Base-by-base conservation (phyloP, 2,797 vertebrate species). In the Xerus rutilus region DNA sequence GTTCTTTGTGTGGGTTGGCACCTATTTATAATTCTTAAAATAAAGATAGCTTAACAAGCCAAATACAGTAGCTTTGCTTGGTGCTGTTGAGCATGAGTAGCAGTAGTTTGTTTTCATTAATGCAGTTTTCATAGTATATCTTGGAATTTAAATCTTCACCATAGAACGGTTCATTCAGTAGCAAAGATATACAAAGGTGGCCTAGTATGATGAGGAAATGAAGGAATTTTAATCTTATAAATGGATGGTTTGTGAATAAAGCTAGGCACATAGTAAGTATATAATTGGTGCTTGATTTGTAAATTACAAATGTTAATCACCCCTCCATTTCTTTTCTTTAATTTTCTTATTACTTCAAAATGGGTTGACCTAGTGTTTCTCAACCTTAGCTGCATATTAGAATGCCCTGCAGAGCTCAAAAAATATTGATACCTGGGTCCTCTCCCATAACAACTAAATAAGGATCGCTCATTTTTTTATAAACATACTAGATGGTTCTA, bases 81-180 rank as follows among this genome's bases (percentile, higher is more conserved):
- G 98, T 98, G 95, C 97, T 97, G 95, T 97, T 97, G 96, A 98
- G 93, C 97, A 89, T 82, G 96, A 95, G 59, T 89, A 97, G 97
- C 98, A 97, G 87, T 94, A 97, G 89, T 98, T 95, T 97, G 87
- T 97, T 97, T 97, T 95, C 49, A 30, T 96, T 92, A 93, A 93
- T 95, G 49, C 49, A 79, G 39, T 85, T 95, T 82, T 95, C 39
- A 39, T 43, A 81, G 43, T 81, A 9, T 94, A 35, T 78, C 47
- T 94, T 62, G 73, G 84, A 93, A 79, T 89, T 94, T 96, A 87
- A 87, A 78, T 89, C 43, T 45, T 92, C 77, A 83, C 86, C 91
- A 14, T 84, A 96, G 69, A 83, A 92, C 62, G 91, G 35, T 79
- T 35, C 59, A 90, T 81, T 97, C 65, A 85, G 35, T 81, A 85